Evolutionary conservation across 2,113 vertebrate species (phyloP).

Genomic region (Passer domesticus): DNA sequence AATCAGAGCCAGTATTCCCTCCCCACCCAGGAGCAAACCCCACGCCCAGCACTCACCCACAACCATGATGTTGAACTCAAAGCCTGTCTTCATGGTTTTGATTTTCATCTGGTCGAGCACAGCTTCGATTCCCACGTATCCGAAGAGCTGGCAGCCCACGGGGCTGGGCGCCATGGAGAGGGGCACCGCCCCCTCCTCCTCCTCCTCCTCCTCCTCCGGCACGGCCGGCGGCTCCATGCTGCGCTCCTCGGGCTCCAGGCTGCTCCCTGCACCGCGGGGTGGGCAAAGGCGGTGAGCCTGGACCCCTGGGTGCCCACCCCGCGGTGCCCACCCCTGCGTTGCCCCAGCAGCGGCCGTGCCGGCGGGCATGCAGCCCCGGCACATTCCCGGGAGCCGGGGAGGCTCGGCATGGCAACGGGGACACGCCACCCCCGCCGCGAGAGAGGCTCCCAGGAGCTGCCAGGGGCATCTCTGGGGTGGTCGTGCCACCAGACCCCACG

Average conservation of each 20-base stretch:
- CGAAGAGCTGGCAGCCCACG: slow-evolving; percentile 76
- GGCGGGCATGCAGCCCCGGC: neutral
- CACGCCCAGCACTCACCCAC: slow-evolving; percentile 77
- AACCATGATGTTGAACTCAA: slow-evolving; percentile 98
- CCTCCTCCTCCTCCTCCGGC: slow-evolving; percentile 15
- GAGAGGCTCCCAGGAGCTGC: neutral
- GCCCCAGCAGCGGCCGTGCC: neutral
- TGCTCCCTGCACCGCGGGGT: slow-evolving; percentile 1
- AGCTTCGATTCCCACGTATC: slow-evolving; percentile 91
- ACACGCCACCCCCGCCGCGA: neutral
- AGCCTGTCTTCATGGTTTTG: slow-evolving; percentile 94
- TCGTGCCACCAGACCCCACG: fast-evolving
- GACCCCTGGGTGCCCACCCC: neutral
- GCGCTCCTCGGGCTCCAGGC: neutral
- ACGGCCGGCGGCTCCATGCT: slow-evolving; percentile 47
- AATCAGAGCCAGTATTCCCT: neutral
- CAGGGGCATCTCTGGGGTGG: neutral
- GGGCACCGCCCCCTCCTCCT: slow-evolving; percentile 11
- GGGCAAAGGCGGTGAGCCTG: neutral
- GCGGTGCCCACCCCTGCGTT: neutral
- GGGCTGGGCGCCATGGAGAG: neutral
- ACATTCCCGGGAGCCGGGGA: neutral
- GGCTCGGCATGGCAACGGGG: neutral
- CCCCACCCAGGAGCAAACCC: neutral
- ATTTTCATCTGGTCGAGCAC: slow-evolving; percentile 93